A percentile compares a stretch with the other conserved stretches of the same genome.
These are phyloP conservation scores for Notarius quadriscutis DNA, from an alignment of 2,113 vertebrate genomes.

Conservation along the genomic window DNA sequence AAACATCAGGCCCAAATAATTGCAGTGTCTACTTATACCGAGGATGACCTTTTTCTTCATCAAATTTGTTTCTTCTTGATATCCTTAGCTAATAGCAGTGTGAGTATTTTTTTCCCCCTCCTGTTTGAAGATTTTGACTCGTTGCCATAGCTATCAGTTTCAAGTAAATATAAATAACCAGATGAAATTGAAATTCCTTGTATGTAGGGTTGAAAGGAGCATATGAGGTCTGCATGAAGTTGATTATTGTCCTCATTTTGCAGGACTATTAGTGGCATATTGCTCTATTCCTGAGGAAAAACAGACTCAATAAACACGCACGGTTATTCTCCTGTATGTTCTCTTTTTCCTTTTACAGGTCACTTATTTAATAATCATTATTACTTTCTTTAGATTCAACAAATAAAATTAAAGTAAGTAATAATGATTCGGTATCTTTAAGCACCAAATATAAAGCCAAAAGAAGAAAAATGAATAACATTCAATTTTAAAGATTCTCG, in stretches of 20 bases:
- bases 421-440: not conserved
- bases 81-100: not conserved
- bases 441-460: too few relatives aligned
- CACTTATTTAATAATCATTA: not conserved
- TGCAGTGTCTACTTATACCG: too few relatives aligned
- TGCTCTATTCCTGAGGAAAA: not conserved
- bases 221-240: not conserved
- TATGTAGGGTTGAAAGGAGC: not conserved
- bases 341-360: not conserved
- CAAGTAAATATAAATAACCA: not conserved
- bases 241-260: not conserved
- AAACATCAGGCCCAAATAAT: too few relatives aligned
- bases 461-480: not conserved
- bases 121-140: not conserved
- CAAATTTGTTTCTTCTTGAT: not conserved
- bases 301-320: not conserved
- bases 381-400: not conserved
- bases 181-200: not conserved
- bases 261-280: not conserved
- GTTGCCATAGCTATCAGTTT: slow-evolving; percentile 7
- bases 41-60: not conserved
- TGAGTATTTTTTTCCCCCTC: not conserved
- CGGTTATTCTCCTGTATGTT: not conserved
- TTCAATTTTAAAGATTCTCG: not conserved
- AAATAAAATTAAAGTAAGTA: not conserved